phyloP scores from a whole-genome alignment of 2,888 invertebrate species.

The Zaprionus obscuricornis region DNA sequence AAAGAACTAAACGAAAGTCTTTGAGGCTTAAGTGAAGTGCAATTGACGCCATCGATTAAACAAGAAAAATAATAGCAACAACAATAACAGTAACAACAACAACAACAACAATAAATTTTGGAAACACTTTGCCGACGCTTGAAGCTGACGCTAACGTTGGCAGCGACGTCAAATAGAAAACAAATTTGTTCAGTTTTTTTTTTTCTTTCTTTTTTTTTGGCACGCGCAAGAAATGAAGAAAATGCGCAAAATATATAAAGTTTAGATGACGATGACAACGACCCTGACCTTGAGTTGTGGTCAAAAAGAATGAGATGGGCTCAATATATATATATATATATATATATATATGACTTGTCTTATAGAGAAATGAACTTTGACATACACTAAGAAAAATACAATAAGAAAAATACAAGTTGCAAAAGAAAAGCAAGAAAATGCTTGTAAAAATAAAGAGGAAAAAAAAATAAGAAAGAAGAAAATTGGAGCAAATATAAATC shows the following conservation, averaged over 20 bases:
- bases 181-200: too few relatives aligned
- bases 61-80: slow-evolving; percentile 23
- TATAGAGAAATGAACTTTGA: too few relatives aligned
- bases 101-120: neutral
- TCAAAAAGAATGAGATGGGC: too few relatives aligned
- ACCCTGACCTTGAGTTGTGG: slow-evolving; percentile 66
- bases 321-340: too few relatives aligned
- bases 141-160: neutral
- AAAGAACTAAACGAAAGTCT: slow-evolving; percentile 12
- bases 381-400: too few relatives aligned
- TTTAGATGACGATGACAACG: slow-evolving; percentile 27
- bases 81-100: neutral
- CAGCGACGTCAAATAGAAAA: too few relatives aligned
- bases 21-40: slow-evolving; percentile 41
- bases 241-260: neutral
- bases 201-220: slow-evolving; percentile 45
- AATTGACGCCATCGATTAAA: slow-evolving; percentile 73
- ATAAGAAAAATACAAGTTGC: too few relatives aligned
- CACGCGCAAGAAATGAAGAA: slow-evolving; percentile 13
- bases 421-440: too few relatives aligned
- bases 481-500: too few relatives aligned
- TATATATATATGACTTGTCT: too few relatives aligned
- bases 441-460: too few relatives aligned
- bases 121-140: slow-evolving; percentile 19
- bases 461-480: too few relatives aligned